Evolutionary conservation across 2,888 invertebrate species (phyloP), one percentile per base, ranked within the genome.

Genomic region (Drosophila fungiperda): DNA sequence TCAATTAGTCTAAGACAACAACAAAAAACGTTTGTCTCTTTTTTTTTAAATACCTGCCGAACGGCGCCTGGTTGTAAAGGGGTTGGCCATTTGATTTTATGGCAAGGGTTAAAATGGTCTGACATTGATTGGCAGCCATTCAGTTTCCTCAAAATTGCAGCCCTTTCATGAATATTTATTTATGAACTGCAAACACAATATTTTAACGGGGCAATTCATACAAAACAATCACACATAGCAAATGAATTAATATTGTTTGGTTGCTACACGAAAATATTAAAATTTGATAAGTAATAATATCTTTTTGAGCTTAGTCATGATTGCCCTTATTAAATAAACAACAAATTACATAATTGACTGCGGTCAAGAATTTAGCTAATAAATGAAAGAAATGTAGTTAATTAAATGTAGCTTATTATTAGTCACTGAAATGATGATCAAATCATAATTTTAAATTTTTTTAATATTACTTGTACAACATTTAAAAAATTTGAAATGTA

Each of bases 1-100:
- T 72, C 67, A 64, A 72, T 75, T 83, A 70, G 72, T 54, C 48
- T 54, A 71, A 66, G 61, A 50, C 71, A 80, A 36, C 17, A 42
- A 29, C 26, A 55, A 20, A 9, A 53, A 36, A 20, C 15, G 20
- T 55, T 33, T 62, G 20, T 42, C 45, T 52, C 42, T 50, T 29
- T 48, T 38, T 52, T 52, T 38, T 67, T 64, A 66, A 73, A 40
- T 65, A 73, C 63, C 71, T 82, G 83, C 7, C 53, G 4, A 68
- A 65, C 72, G 83, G 76, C 83, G 80, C 83, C 71, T 57, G 42
- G 38, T 48, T 26, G 35, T 23, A 59, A 83, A 74, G 79, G 77
- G 77, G 38, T 73, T 68, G 78, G 40, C 48, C 71, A 53, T 64
- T 68, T 61, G 55, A 33, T 73, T 85, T 85, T 88, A 83, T 73